Conservation (phyloP, 2,797 vertebrate species). For the Hyperoplus immaculatus region DNA sequence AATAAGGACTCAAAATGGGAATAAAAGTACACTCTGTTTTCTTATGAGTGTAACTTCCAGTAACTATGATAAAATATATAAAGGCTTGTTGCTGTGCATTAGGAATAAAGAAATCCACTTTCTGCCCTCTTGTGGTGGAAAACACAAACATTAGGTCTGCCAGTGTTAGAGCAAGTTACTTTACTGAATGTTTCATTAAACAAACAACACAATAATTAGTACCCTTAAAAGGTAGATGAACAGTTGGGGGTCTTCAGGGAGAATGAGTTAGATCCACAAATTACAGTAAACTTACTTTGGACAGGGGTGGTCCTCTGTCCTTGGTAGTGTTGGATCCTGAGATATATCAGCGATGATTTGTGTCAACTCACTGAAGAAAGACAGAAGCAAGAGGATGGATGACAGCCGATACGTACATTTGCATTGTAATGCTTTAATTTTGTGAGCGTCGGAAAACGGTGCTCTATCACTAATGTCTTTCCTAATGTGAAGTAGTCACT, state of each 20-base stretch:
- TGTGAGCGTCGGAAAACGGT: neutral
- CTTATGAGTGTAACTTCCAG: neutral
- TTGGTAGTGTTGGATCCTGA: constrained; percentile 93
- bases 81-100: neutral
- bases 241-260: neutral
- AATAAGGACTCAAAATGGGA: constrained; percentile 1
- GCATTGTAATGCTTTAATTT: neutral
- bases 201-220: neutral
- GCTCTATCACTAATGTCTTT: neutral
- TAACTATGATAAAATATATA: neutral
- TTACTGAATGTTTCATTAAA: neutral
- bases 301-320: constrained; percentile 95
- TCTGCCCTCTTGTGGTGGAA: neutral
- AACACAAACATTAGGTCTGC: too few relatives aligned
- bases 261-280: neutral
- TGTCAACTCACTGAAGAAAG: constrained; percentile 89
- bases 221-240: neutral
- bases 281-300: constrained; percentile 88
- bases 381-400: constrained; percentile 1
- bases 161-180: too few relatives aligned
- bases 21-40: neutral
- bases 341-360: constrained; percentile 97
- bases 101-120: neutral
- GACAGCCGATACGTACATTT: neutral
- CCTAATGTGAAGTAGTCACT: neutral